Percentiles rank a stretch among this genome's conserved stretches.
Evolutionary conservation across 2,797 vertebrate genomes (phyloP).

Genomic region (Scyliorhinus canicula): DNA sequence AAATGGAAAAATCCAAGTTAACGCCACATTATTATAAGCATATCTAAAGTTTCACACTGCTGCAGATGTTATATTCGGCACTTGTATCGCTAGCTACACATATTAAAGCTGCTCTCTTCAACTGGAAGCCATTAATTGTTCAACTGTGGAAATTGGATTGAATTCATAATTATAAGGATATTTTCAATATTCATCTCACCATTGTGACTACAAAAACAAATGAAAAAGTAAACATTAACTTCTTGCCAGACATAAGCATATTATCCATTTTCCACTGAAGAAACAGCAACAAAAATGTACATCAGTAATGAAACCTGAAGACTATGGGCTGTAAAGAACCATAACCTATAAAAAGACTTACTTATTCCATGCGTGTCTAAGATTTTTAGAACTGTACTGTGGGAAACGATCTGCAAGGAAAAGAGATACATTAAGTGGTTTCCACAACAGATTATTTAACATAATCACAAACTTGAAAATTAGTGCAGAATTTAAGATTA

Average conservation of each 20-base stretch:
- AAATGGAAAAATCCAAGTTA: not conserved
- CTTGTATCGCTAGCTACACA: not conserved
- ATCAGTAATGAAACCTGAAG: not conserved
- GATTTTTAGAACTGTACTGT: slow-evolving; percentile 86
- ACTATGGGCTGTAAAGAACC: not conserved
- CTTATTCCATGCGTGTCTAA: slow-evolving; percentile 97
- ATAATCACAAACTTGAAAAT: slow-evolving; percentile 3
- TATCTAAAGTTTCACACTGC: not conserved
- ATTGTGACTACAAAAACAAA: not conserved
- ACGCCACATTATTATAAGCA: not conserved
- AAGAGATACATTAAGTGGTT: slow-evolving; percentile 39
- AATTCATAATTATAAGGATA: not conserved
- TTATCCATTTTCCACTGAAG: not conserved
- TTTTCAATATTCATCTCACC: not conserved
- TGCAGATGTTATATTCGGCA: not conserved
- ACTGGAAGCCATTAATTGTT: not conserved
- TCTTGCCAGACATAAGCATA: not conserved
- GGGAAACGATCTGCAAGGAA: slow-evolving; percentile 80
- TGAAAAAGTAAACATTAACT: not conserved
- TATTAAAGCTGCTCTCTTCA: not conserved
- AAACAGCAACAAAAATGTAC: not conserved
- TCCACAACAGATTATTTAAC: not conserved
- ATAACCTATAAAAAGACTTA: slow-evolving; percentile 60
- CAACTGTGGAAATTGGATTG: not conserved
- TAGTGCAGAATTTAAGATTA: not conserved